phyloP scores from a whole-genome alignment of 2,888 invertebrate genomes.

The Rhagonycha lutea region DNA sequence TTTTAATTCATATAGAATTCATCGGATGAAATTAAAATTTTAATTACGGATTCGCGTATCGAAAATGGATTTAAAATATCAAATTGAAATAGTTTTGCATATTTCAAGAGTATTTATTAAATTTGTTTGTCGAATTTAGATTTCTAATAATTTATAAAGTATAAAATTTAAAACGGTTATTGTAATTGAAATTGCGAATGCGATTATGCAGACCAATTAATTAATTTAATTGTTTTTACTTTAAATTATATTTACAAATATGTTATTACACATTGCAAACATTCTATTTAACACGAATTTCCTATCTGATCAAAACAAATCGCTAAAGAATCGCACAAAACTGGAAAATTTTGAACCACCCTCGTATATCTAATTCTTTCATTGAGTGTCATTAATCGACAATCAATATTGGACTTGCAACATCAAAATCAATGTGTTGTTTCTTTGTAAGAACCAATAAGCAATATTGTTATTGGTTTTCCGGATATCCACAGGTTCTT shows the following conservation, averaged over 20 bases:
- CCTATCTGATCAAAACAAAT: too few species aligned
- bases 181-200: not conserved
- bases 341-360: too few species aligned
- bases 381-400: too few species aligned
- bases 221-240: not conserved
- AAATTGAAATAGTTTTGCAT: not conserved
- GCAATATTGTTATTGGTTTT: too few species aligned
- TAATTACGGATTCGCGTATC: not conserved
- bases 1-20: not conserved
- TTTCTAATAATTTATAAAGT: not conserved
- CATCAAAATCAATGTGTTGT: too few species aligned
- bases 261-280: not conserved
- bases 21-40: not conserved
- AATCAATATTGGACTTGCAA: too few species aligned
- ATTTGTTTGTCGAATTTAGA: not conserved
- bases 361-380: too few species aligned
- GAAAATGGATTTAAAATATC: not conserved
- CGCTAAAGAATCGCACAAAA: too few species aligned
- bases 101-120: not conserved
- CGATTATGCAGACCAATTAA: not conserved
- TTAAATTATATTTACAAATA: not conserved
- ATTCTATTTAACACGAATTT: not conserved
- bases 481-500: too few species aligned
- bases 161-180: not conserved
- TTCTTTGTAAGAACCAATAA: too few species aligned